Evolutionary conservation across 1,140 invertebrate genomes (phyloP).

Genomic region (Panagrolaimus sp.): DNA sequence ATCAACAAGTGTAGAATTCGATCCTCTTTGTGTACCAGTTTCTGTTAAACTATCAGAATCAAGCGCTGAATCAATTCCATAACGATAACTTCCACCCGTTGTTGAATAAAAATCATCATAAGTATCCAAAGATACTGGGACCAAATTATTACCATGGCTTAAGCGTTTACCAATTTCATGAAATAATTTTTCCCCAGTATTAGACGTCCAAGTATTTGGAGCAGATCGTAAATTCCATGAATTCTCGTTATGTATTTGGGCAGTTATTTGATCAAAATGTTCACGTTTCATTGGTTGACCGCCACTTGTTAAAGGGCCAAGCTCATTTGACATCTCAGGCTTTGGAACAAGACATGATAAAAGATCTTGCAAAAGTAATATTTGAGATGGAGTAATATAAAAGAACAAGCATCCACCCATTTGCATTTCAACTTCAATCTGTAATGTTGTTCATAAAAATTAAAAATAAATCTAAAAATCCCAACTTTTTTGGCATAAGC

Average conservation of each 20-base stretch:
- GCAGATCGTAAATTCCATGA: not conserved
- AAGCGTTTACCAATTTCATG: too few species aligned
- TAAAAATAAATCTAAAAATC: not conserved
- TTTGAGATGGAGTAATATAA: constrained; percentile 39
- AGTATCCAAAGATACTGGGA: too few species aligned
- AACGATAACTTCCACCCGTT: not conserved
- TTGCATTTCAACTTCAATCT: constrained; percentile 32
- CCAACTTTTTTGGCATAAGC: constrained; percentile 30
- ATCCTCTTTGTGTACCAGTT: constrained; percentile 11
- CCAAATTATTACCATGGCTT: too few species aligned
- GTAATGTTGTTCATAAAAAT: constrained; percentile 8
- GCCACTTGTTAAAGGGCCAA: constrained; percentile 13
- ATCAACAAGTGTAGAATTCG: not conserved
- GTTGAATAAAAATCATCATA: not conserved
- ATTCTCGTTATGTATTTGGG: constrained; percentile 26
- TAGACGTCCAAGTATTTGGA: not conserved
- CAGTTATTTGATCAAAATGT: constrained; percentile 26
- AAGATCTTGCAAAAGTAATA: constrained; percentile 26
- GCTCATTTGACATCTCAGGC: constrained; percentile 5
- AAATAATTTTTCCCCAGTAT: not conserved
- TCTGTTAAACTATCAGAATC: not conserved
- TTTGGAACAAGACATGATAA: constrained; percentile 27
- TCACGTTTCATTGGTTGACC: constrained; percentile 37
- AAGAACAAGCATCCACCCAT: constrained; percentile 26
- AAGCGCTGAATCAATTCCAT: not conserved